Evolutionary conservation across 2,797 vertebrate genomes (phyloP), one percentile per base, ranked within the genome.

Genomic region (Microctenopoma lineatum): DNA sequence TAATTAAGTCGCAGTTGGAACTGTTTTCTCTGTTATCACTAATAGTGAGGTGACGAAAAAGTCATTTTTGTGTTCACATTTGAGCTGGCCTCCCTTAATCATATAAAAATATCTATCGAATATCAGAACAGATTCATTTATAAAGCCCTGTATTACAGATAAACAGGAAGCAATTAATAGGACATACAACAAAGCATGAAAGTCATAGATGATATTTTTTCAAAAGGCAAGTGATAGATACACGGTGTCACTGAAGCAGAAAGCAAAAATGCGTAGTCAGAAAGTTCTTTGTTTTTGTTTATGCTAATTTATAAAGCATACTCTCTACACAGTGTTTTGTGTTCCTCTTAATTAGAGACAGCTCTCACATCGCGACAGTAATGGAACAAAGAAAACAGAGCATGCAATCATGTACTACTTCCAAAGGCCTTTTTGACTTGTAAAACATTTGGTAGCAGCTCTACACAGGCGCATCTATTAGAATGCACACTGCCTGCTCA

Each of bases 401-500:
- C 15, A 36, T 66, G 50, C 63, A 75, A 60, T 73, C 52, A 66
- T 80, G 62, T 73, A 36, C 59, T 59, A 58, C 83, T 75, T 66
- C 70, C 68, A 75, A 77, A 67, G 39, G 69, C 47, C 44, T 79
- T 76, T 80, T 70, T 65, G 50, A 84, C 66, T 79, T 64, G 61
- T 59, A 61, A 63, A 82, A 72, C 66, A 67, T 75, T 53, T 64
- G 58, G 55, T 72, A 68, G 80, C 50, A 77, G 75, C 75, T 72
- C 81, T 74, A 79, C 63, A 66, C 59, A 38, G 58, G 59, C 75
- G 45, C 61, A 75, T 79, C 63, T 80, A 76, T 88, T 80, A 86
- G 84, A 85, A 79, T 71, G 57, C 75, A 66, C 29, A 64, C 64
- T 73, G 83, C 63, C 68, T 83, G 75, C 67, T 82, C 73, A 42